Conservation (phyloP, 2,113 vertebrate species). For the Bambusicola thoracicus region DNA sequence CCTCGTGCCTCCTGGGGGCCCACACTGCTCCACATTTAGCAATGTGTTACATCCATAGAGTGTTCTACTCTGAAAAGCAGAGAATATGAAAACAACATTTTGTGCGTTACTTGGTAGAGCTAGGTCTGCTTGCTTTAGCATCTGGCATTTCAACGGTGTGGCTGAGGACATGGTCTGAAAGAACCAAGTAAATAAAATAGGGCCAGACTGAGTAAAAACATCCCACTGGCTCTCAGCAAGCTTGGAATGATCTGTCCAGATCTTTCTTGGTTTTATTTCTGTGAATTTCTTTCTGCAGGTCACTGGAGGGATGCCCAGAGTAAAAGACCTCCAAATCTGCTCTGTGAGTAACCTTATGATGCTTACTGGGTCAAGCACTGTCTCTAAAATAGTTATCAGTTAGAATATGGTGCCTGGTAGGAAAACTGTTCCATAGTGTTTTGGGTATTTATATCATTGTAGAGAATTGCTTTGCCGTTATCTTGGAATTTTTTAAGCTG, state of each 20-base stretch:
- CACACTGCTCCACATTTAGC: background rate
- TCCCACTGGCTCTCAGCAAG: accelerated
- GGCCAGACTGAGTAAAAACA: background rate
- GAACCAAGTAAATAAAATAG: no score
- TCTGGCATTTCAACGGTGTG: background rate
- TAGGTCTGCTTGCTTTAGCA: background rate
- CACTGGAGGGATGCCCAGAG: background rate
- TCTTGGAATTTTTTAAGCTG: background rate
- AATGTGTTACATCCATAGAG: background rate
- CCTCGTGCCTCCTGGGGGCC: background rate
- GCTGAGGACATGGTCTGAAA: background rate
- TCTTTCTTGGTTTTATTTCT: background rate
- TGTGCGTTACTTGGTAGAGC: background rate
- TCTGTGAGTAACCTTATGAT: background rate
- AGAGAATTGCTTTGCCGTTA: background rate
- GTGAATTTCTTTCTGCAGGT: background rate
- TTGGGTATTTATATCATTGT: background rate
- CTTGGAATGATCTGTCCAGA: background rate
- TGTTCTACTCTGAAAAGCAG: background rate
- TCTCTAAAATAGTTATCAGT: background rate
- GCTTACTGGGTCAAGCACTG: background rate
- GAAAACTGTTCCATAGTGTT: background rate
- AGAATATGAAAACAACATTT: background rate
- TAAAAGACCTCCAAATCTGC: background rate
- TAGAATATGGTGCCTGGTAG: background rate